Conservation (phyloP, 2,797 vertebrate genomes). For the Sternotherus odoratus region DNA sequence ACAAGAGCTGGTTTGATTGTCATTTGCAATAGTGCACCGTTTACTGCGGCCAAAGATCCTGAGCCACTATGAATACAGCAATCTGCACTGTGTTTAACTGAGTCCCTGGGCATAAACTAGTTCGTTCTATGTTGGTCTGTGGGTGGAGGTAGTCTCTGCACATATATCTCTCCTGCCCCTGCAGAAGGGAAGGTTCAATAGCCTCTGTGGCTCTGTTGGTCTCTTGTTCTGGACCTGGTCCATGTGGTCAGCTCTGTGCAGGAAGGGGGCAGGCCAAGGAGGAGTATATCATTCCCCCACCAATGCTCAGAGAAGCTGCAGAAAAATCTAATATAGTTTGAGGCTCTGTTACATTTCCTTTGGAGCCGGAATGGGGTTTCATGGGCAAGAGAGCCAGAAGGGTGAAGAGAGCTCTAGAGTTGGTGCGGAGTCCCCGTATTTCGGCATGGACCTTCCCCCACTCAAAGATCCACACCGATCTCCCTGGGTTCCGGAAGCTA, state of each 20-base stretch:
- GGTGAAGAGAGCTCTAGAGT: neutral
- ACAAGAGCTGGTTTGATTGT: neutral
- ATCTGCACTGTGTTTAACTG: neutral
- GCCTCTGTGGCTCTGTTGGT: neutral
- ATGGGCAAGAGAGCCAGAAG: neutral
- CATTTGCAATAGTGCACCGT: neutral
- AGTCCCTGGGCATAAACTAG: neutral
- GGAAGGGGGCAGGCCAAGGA: neutral
- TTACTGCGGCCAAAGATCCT: neutral
- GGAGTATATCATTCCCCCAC: neutral
- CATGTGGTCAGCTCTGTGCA: neutral
- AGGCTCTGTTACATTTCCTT: neutral
- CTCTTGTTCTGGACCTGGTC: neutral
- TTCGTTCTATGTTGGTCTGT: neutral
- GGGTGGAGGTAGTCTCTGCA: neutral
- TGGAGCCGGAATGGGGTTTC: neutral
- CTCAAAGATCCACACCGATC: neutral
- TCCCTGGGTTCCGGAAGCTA: no score
- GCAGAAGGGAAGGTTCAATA: neutral
- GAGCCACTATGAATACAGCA: neutral
- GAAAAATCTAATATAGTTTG: neutral
- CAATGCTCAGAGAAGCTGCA: neutral
- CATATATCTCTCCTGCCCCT: neutral
- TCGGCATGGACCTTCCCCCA: no score
- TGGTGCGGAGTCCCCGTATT: neutral